Evolutionary conservation across 2,888 invertebrate genomes (phyloP).

Genomic region (Lucinisca nassula): DNA sequence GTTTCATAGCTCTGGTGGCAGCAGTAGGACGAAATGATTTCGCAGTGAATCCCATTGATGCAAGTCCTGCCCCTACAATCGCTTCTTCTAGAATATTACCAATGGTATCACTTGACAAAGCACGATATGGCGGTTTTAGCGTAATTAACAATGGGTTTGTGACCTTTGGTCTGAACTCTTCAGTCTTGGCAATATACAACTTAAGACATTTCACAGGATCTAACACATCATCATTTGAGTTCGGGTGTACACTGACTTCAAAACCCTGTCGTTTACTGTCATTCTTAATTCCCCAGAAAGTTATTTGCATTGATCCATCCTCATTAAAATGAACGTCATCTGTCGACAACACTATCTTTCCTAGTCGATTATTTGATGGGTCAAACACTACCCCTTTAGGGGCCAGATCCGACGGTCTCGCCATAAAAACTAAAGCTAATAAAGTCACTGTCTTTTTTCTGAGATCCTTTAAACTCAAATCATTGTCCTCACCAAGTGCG

Average conservation of each 20-base stretch:
- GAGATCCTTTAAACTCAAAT: constrained; percentile 1
- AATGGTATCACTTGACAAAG: constrained; percentile 15
- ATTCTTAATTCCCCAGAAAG: constrained; percentile 44
- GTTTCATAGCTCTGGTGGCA: neutral
- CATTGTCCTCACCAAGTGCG: neutral
- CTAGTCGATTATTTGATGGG: neutral
- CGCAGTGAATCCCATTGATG: constrained; percentile 4
- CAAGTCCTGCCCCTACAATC: neutral
- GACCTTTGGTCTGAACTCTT: constrained; percentile 9
- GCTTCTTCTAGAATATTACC: constrained; percentile 22
- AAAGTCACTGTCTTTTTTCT: constrained; percentile 15
- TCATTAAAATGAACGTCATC: constrained; percentile 10
- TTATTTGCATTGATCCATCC: constrained; percentile 30
- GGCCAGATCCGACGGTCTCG: constrained; percentile 24
- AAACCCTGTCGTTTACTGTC: constrained; percentile 27
- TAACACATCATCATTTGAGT: neutral
- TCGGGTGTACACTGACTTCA: constrained; percentile 20
- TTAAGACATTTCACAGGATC: constrained; percentile 19
- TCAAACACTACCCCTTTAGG: constrained; percentile 16
- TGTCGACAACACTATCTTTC: neutral
- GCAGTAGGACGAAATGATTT: constrained; percentile 30
- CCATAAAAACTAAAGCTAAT: constrained; percentile 18
- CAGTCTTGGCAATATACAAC: constrained; percentile 16
- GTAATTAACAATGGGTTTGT: constrained; percentile 9
- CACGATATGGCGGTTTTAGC: constrained; percentile 17